These are phyloP conservation scores for Tholera decimalis DNA, from an alignment of 2,888 invertebrate species.

Conservation along the genomic window DNA sequence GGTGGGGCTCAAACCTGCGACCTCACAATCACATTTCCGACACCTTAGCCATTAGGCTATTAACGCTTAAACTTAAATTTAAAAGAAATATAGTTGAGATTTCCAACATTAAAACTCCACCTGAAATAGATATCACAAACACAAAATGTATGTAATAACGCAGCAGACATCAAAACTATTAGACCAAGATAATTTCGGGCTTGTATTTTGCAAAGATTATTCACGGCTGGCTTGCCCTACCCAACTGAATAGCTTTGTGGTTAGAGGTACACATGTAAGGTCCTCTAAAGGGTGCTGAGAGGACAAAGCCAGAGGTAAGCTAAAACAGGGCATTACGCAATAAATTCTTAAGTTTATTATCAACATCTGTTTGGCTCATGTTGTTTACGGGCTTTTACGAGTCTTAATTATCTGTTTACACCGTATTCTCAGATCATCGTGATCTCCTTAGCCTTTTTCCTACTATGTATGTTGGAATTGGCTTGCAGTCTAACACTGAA, in stretches of 20 bases:
- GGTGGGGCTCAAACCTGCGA: no score
- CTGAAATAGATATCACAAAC: not conserved
- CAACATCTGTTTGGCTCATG: constrained; percentile 29
- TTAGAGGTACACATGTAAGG: constrained; percentile 43
- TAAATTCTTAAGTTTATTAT: constrained; percentile 54
- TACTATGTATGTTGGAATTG: no score
- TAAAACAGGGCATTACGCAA: constrained; percentile 53
- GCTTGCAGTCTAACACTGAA: no score
- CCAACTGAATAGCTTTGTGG: constrained; percentile 57
- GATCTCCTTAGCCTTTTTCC: no score
- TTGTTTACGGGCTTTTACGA: constrained; percentile 24
- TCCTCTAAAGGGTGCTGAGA: constrained; percentile 38
- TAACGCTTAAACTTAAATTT: no score
- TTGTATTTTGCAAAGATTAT: constrained; percentile 48
- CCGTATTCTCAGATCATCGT: not conserved
- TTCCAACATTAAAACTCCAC: not conserved
- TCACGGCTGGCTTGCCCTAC: constrained; percentile 50
- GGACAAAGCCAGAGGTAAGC: constrained; percentile 60
- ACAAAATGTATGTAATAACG: constrained; percentile 16
- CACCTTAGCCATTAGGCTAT: no score
- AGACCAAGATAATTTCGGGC: constrained; percentile 42
- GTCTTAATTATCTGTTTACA: constrained; percentile 24
- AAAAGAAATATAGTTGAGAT: no score
- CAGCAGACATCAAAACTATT: constrained; percentile 27
- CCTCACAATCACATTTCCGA: no score